Percentiles rank a stretch among this genome's conserved stretches.
Evolutionary conservation across 2,797 vertebrate genomes (phyloP).

Genomic region (Dendrocincla fuliginosa): DNA sequence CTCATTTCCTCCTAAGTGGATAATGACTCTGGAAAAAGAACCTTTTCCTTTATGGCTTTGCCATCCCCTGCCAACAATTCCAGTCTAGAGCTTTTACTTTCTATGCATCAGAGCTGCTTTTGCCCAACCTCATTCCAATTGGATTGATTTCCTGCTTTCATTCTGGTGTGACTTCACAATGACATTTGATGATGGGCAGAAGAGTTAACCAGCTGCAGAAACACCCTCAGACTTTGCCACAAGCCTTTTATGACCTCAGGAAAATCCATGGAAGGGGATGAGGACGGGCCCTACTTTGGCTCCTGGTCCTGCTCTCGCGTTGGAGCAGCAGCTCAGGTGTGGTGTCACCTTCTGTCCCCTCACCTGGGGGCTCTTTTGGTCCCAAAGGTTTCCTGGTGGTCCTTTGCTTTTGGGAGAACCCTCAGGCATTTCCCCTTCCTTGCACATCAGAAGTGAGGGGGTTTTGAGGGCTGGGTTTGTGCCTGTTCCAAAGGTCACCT

Average conservation of each 20-base stretch:
- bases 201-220: not conserved
- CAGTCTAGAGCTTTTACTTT: not conserved
- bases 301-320: not conserved
- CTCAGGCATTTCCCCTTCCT: not conserved
- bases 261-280: not conserved
- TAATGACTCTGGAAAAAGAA: not conserved
- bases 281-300: not conserved
- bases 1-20: not conserved
- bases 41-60: not conserved
- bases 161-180: not conserved
- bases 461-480: not conserved
- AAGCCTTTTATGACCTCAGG: not conserved
- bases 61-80: not conserved
- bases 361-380: not conserved
- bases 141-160: not conserved
- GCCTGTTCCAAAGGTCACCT: not conserved
- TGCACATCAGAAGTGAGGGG: not conserved
- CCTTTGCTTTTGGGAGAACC: not conserved
- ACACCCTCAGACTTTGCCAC: not conserved
- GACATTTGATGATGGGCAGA: not conserved
- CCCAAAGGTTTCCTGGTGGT: not conserved
- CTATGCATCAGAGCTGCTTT: not conserved
- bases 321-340: not conserved
- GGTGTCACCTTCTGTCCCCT: not conserved
- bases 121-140: not conserved